These are phyloP conservation scores for Cyaniris semiargus DNA, from an alignment of 2,888 invertebrate species.

Conservation along the genomic window DNA sequence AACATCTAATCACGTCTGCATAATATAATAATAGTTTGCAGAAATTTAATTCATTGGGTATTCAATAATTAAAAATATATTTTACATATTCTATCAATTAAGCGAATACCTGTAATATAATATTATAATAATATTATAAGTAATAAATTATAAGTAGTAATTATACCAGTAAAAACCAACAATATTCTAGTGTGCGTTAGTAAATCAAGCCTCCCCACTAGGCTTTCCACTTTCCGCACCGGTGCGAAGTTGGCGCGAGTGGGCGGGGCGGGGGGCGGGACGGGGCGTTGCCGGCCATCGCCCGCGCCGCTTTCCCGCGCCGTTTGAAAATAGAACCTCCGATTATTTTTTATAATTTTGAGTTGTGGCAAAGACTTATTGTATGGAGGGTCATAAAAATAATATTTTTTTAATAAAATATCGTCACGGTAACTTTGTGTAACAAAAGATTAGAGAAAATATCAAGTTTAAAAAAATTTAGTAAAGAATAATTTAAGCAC, in stretches of 20 bases:
- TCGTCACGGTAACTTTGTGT: too few relatives aligned
- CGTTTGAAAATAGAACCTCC: conserved; percentile 47
- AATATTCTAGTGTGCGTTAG: background rate
- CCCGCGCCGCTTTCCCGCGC: conserved; percentile 54
- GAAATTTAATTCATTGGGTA: too few relatives aligned
- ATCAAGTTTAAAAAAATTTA: too few relatives aligned
- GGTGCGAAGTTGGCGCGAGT: conserved; percentile 51
- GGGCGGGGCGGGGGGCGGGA: conserved; percentile 44
- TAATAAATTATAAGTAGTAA: background rate
- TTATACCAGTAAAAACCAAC: background rate
- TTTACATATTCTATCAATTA: too few relatives aligned
- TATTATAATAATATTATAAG: too few relatives aligned
- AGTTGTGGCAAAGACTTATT: background rate
- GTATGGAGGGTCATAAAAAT: background rate
- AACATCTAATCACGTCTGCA: too few relatives aligned
- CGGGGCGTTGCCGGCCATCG: conserved; percentile 41
- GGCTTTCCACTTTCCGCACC: conserved; percentile 41
- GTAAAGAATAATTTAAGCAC: too few relatives aligned
- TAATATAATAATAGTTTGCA: too few relatives aligned
- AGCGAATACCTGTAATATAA: too few relatives aligned
- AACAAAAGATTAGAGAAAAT: too few relatives aligned
- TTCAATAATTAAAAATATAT: too few relatives aligned
- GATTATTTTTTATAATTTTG: background rate
- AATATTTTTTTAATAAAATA: too few relatives aligned
- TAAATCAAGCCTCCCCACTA: background rate